These are phyloP conservation scores for Tyria jacobaeae DNA, from an alignment of 2,888 invertebrate species.

Conservation along the genomic window DNA sequence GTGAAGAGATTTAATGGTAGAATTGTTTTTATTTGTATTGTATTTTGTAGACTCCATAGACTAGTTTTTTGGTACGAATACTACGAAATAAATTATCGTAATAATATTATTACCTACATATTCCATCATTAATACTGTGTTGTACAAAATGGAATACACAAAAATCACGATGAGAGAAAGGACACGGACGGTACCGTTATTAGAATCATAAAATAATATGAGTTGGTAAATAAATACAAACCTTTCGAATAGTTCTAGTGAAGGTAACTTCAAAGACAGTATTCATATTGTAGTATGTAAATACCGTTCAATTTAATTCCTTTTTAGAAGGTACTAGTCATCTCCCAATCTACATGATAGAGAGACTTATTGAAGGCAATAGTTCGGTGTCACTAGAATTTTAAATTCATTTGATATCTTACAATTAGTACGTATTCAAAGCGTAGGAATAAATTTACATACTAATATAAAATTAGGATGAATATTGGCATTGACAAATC, in stretches of 20 bases:
- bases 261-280: constrained; percentile 25
- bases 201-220: background rate
- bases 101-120: too few relatives aligned
- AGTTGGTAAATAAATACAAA: background rate
- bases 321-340: constrained; percentile 20
- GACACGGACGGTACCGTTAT: too few relatives aligned
- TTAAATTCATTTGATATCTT: background rate
- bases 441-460: background rate
- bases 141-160: too few relatives aligned
- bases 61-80: too few relatives aligned
- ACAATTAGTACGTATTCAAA: background rate
- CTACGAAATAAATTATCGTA: too few relatives aligned
- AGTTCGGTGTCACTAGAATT: background rate
- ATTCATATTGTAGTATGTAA: constrained; percentile 10
- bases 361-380: constrained; percentile 17
- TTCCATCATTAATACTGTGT: too few relatives aligned
- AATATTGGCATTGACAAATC: background rate
- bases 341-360: constrained; percentile 34
- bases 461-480: background rate
- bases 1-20: background rate
- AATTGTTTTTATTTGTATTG: background rate
- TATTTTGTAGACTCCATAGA: too few relatives aligned
- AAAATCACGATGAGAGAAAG: too few relatives aligned
- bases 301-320: constrained; percentile 2
- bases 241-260: constrained; percentile 2